Base-by-base conservation (phyloP, 2,888 invertebrate species). In the Abrostola triplasia region DNA sequence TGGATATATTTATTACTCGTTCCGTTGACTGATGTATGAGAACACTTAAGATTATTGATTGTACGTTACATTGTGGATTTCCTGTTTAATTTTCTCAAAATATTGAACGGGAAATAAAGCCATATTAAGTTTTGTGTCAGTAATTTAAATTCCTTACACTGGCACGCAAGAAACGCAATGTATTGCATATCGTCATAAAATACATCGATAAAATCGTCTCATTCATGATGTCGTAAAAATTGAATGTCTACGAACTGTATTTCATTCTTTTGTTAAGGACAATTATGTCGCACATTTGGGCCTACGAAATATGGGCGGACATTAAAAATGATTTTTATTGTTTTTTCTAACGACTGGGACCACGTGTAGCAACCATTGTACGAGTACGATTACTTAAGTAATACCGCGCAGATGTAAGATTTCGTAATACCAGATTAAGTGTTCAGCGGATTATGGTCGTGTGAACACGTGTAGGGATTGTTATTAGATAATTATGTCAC, bases 381-480 rank as follows among this genome's bases (percentile, higher is more conserved):
- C 58, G 55, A n/a, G 61, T 54, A 58, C 41, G 56, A 50, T 59
- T 38, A 64, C 59, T 59, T 56, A 88, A 87, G 67, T 61, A 57
- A 66, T 74, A 71, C 69, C 66, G 54, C 75, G 84, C 89, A 90
- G 87, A 89, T 89, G 88, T 86, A 84, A 77, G 84, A 84, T 88
- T 90, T 89, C 84, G 79, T 86, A 84, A 88, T 86, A 88, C 84
- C 79, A 82, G 84, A 88, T 85, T 86, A 85, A 77, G 76, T 75
- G 76, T 76, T 74, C 67, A n/a, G 55, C 64, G 75, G 67, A 67
- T 75, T 64, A 74, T 67, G 76, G 67, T 59, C 60, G 69, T 73
- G 75, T 73, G 78, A 84, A 84, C 84, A 85, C 80, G 84, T 83
- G 85, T 81, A 61, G 50, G 58, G 73, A 74, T 78, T 84, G 77